Evolutionary conservation across 2,888 invertebrate genomes (phyloP), one percentile per base, ranked within the genome.

Genomic region (Brachynemurus nebulosus): DNA sequence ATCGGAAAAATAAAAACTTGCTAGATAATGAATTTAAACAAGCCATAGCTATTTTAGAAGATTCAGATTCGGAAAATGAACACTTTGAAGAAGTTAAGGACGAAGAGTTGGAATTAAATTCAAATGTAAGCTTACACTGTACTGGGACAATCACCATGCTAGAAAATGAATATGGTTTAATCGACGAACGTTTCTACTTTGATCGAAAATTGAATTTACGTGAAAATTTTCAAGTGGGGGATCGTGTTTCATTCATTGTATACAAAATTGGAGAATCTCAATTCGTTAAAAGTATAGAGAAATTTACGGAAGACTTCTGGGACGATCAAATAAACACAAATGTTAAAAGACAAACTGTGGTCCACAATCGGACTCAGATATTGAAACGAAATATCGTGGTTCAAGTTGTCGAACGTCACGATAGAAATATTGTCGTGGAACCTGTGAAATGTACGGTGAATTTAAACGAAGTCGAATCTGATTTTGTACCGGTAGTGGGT

Each of bases 401-500:
- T 11, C 65, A 66, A 57, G 67, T 72, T 7, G 55, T 53, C 18
- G 55, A 52, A 47, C 55, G 69, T 11, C 53, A 63, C 16, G 63
- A 62, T 14, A 55, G 71, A 51, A 50, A 56, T 14, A 52, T 68
- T 11, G 53, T 59, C 11, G 66, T 80, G 1, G 70, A 71, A 42
- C 71, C 74, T 9, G 67, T 64, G 52, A 66, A 74, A 45, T 55
- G 79, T n/a, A 66, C 61, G 44, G 65, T 83, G 40, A 69, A 72
- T 55, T 63, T 85, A 40, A 77, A 84, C 56, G 60, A 68, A 39
- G 69, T 80, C 1, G 62, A 67, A 50, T 70, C 76, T 2, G 72
- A 72, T 41, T 80, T 84, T 59, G 59, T 81, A 33, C 84, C 84
- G 2, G 61, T 76, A 14, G 64, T 71, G 49, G 85, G 85, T 2